phyloP scores from a whole-genome alignment of 1,140 invertebrate genomes.

The Sitophilus oryzae region DNA sequence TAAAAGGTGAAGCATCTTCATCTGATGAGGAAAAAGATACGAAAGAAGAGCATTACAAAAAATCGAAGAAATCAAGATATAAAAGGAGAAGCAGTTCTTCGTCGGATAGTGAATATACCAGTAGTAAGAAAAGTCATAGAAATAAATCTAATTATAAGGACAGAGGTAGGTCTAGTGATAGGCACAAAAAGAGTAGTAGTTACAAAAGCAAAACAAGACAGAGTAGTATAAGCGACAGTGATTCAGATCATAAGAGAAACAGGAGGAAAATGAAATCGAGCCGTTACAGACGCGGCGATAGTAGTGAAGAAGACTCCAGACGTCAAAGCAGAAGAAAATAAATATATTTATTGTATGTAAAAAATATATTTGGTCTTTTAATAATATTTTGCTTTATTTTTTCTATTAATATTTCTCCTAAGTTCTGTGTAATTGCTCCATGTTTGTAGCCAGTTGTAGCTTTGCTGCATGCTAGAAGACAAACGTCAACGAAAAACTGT shows the following conservation, averaged over 20 bases:
- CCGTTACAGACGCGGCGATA: conserved; percentile 3
- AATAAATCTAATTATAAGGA: conserved; percentile 1
- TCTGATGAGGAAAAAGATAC: conserved; percentile 2
- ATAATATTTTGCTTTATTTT: conserved; percentile 1
- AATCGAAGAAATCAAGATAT: conserved; percentile 1
- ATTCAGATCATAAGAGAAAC: conserved; percentile 11
- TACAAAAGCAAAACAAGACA: conserved; percentile 3
- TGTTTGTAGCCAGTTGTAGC: too few relatives aligned
- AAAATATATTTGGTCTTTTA: not conserved
- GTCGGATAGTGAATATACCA: not conserved
- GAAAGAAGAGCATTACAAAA: not conserved
- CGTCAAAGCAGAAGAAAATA: conserved; percentile 12
- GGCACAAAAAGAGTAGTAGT: conserved; percentile 2
- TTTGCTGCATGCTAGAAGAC: too few relatives aligned
- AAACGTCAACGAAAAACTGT: too few relatives aligned
- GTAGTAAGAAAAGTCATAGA: conserved; percentile 2
- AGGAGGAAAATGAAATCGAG: too few relatives aligned
- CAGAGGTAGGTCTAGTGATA: conserved; percentile 10
- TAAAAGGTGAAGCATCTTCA: not conserved
- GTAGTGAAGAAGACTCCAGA: conserved; percentile 2
- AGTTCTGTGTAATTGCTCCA: too few relatives aligned
- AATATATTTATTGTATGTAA: not conserved
- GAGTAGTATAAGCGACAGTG: conserved; percentile 8
- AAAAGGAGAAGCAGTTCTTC: conserved; percentile 14
- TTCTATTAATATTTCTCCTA: not conserved